Base-by-base conservation (phyloP, 2,797 vertebrate species). In the Bryconaethiops microstoma region DNA sequence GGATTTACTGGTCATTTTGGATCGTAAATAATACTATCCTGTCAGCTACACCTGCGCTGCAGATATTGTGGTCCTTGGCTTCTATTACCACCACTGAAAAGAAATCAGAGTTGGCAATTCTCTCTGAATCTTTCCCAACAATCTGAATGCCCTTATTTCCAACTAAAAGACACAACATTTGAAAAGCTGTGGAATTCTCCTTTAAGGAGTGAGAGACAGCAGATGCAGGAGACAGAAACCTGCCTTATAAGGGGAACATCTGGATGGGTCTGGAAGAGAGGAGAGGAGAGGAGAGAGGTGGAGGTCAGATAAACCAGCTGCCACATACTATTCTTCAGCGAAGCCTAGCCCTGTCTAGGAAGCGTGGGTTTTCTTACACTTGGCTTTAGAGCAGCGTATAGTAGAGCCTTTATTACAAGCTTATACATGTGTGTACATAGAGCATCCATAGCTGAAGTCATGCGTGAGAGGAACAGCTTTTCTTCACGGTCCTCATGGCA, bases 401-500 rank as follows among this genome's bases (percentile, higher is more conserved):
- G 6, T 1, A 60, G 25, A 64, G 45, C 48, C 19, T 54, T 42
- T 52, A 73, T 65, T 50, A 52, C 60, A 77, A 54, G 74, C 45
- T 2, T 55, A 2, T 12, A 64, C 68, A 64, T 35, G 25, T 25
- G 8, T 8, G 23, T 72, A 64, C 80, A 79, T 83, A 68, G 17
- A 68, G 17, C 10, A 50, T 48, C 21, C 59, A 68, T 54, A 82
- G 52, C 71, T 78, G 60, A 82, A 65, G 76, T 79, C 87, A 86
- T 83, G 87, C 84, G 69, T 80, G 50, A 82, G 76, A 83, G 9
- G 59, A 17, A 19, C 74, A 77, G 50, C 74, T 74, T 73, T 69
- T 74, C 52, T 42, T 85, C 88, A 91, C 89, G 89, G 90, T 90
- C 81, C 69, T 76, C 81, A 74, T 83, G 82, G 85, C 91, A 91